Conservation (phyloP, 2,113 vertebrate genomes). For the Riparia riparia region DNA sequence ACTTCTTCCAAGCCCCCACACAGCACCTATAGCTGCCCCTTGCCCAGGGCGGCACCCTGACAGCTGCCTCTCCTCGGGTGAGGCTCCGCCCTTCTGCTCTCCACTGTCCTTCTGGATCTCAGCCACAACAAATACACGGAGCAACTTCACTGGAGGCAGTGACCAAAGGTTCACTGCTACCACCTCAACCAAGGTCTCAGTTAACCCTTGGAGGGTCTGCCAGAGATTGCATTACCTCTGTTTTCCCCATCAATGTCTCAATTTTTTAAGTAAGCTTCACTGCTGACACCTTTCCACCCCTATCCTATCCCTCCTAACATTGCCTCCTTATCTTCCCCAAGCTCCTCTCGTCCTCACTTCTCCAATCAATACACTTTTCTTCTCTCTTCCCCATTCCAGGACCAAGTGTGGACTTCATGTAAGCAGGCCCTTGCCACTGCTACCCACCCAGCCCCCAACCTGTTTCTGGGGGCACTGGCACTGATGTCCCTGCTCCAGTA, state of each 20-base stretch:
- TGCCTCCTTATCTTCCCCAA: neutral
- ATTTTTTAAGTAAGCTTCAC: neutral
- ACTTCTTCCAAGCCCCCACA: neutral
- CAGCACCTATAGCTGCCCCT: neutral
- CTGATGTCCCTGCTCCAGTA: fast-evolving
- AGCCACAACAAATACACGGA: neutral
- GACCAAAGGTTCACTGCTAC: neutral
- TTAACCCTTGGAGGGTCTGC: neutral
- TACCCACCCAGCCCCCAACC: neutral
- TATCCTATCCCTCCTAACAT: neutral
- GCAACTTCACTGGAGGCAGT: neutral
- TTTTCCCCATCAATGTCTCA: neutral
- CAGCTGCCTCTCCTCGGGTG: neutral
- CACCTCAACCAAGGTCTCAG: neutral
- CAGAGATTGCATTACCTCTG: neutral
- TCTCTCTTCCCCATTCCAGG: neutral
- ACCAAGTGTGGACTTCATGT: neutral
- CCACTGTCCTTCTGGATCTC: neutral
- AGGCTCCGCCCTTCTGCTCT: neutral
- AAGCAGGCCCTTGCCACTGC: neutral
- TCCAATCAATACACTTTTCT: neutral
- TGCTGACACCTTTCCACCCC: neutral
- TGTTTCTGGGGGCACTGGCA: neutral
- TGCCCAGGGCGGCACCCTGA: fast-evolving
- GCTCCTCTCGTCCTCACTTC: neutral